Evolutionary conservation across 2,797 vertebrate species (phyloP), one percentile per base, ranked within the genome.

Genomic region (Salmo trutta): DNA sequence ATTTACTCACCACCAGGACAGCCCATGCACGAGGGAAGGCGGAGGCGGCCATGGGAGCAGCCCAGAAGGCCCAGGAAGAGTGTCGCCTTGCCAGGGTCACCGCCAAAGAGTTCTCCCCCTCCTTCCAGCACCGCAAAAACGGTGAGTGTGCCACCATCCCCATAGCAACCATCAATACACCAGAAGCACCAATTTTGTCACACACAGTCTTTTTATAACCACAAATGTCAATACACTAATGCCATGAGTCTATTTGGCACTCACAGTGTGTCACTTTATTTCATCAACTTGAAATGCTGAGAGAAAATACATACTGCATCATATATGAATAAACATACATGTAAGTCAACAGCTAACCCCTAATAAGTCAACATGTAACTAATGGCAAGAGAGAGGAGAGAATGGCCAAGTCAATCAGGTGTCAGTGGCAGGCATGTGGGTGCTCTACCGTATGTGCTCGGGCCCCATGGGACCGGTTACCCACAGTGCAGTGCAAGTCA

Each of bases 61-160:
- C 96, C 0, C 95, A 96, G 91, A 99, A 98, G 86, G 96, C 97
- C 67, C 97, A 97, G 90, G 98, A 98, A 83, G 97, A 99, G 87
- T 97, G 97, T 8, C 95, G 97, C 81, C 94, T 98, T 66, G 97
- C 98, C 90, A 95, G 98, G 90, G 95, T 99, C 93, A 96, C 96
- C 87, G 98, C 98, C 95, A 99, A 98, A 94, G 96, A 98, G 95
- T 99, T 98, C 93, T 99, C 97, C 1, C 98, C 98, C 24, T 98
- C 98, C 87, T 98, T 97, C 94, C 97, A 98, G 93, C 97, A 97
- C 92, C 92, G 96, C 82, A 97, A 97, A 88, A 98, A 98, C 0
- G 97, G 97, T 99, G 88, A 94, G 97, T 93, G 79, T 36, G 2
- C 77, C 41, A 47, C 74, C 21, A 8, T 72, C 72, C 36, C 56